These are phyloP conservation scores for Listronotus oregonensis DNA, from an alignment of 1,140 invertebrate species.

Conservation along the genomic window DNA sequence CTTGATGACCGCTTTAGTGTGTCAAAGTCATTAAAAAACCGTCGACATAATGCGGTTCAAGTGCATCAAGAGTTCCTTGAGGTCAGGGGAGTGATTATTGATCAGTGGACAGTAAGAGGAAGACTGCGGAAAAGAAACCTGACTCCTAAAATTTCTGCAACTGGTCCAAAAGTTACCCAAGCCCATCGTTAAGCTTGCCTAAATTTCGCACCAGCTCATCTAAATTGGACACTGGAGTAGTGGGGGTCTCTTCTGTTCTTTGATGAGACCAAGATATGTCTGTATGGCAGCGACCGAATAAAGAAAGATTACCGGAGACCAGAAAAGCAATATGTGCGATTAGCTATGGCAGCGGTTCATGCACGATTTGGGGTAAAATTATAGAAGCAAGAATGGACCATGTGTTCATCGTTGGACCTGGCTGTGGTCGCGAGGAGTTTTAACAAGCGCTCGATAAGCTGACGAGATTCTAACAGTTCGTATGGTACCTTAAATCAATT, in stretches of 20 bases:
- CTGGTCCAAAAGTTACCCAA: conserved; percentile 13
- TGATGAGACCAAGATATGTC: too few species aligned
- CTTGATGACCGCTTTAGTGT: conserved; percentile 11
- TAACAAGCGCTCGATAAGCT: too few species aligned
- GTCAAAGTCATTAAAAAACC: background rate
- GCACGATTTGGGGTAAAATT: conserved; percentile 8
- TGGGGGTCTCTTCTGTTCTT: conserved; percentile 25
- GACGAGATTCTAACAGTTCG: too few species aligned
- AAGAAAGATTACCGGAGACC: conserved; percentile 13
- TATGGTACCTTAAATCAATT: too few species aligned
- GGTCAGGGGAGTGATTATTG: conserved; percentile 19
- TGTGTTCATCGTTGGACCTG: too few species aligned
- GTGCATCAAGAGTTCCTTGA: conserved; percentile 9
- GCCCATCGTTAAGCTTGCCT: conserved; percentile 20
- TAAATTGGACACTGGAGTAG: conserved; percentile 21
- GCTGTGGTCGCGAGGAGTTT: too few species aligned
- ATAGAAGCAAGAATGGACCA: background rate
- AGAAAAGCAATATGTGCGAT: background rate
- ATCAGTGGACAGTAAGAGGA: conserved; percentile 34
- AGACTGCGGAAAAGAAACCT: conserved; percentile 22
- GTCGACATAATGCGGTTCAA: conserved; percentile 10
- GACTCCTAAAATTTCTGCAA: conserved; percentile 12
- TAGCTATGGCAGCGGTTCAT: background rate
- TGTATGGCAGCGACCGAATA: conserved; percentile 14
- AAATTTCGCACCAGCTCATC: conserved; percentile 27